Evolutionary conservation across 2,113 vertebrate genomes (phyloP), one percentile per base, ranked within the genome.

Genomic region (Antechinus stuartii): DNA sequence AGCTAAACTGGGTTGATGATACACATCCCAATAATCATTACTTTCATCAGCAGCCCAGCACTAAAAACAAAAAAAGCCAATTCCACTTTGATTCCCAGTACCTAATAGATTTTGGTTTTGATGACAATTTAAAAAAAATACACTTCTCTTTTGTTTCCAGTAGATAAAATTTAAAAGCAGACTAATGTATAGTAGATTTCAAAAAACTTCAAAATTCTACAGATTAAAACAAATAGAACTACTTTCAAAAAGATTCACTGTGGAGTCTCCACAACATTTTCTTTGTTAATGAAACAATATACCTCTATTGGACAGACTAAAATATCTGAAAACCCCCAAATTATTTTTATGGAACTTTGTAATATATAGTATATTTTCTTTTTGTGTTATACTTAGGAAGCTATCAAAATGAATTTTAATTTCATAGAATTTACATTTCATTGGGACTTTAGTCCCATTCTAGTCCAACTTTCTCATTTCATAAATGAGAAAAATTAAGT

Each of bases 311-410:
- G 19, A 23, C 54, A 95, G 92, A 23, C 93, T 90, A 54, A 95
- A 92, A 90, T 76, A 57, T 52, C 95, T 90, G 25, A 52, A 91
- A 96, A n/a, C 30, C 14, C 61, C 61, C 61, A 76, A 93, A 54
- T 91, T 90, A 55, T 30, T 90, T 92, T 35, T 9, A n/a, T 4
- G 95, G 84, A 52, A 89, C 52, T 54, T 1, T 92, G 89, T 27
- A n/a, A 94, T 52, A 61, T 14, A 53, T 54, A 42, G 91, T 68
- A 68, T 50, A n/a, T 56, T 53, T 49, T 6, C 57, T 57, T 6
- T 27, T 46, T 91, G 91, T 35, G 22, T 91, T 94, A 57, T 47
- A 76, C 49, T 93, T 14, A 90, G 47, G 49, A 26, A 57, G 26
- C 10, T 91, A 47, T 26, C 68, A 84, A 84, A 84, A 23, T 23